Base-by-base conservation (phyloP, 2,797 vertebrate species). In the Pseudomugil gertrudae region DNA sequence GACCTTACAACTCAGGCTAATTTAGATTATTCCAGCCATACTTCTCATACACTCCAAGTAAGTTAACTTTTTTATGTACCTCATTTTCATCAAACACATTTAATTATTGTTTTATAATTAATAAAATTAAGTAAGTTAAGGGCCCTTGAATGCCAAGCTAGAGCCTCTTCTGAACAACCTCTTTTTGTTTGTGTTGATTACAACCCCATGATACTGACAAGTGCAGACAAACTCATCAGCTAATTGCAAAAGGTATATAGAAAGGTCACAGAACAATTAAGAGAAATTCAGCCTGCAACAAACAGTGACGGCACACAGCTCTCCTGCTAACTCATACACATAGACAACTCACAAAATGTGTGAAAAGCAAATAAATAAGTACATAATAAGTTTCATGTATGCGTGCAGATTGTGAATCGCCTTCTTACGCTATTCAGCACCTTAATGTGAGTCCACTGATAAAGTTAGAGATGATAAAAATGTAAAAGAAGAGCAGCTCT, bases 201-300 rank as follows among this genome's bases (percentile, higher is more conserved):
- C 80, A 77, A 66, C 67, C 62, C 68, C 68, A 63, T 82, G 81
- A 87, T 79, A 74, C 81, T 84, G 87, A 92, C 78, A 86, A 71
- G 80, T 74, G 86, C 74, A 80, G 68, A 72, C 71, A 73, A 85
- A 85, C 83, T 91, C 90, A 90, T 91, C 90, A 93, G 81, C 85
- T 93, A 93, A 93, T 94, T 94, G 84, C 84, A 73, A 58, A 79
- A 80, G 76, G 75, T 84, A 81, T 87, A 77, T 76, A 57, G 80
- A 81, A 87, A 91, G 90, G 90, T 93, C 91, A 90, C 68, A 9
- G 79, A 75, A 89, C 85, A 90, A 91, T 90, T 85, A 90, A 80
- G 73, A 79, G 57, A 79, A 84, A 87, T 76, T 84, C 74, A 89
- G 80, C 80, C 74, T 73, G 55, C 72, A 63, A 68, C 43, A 53